Base-by-base conservation (phyloP, 2,888 invertebrate species). In the Pecten maximus region DNA sequence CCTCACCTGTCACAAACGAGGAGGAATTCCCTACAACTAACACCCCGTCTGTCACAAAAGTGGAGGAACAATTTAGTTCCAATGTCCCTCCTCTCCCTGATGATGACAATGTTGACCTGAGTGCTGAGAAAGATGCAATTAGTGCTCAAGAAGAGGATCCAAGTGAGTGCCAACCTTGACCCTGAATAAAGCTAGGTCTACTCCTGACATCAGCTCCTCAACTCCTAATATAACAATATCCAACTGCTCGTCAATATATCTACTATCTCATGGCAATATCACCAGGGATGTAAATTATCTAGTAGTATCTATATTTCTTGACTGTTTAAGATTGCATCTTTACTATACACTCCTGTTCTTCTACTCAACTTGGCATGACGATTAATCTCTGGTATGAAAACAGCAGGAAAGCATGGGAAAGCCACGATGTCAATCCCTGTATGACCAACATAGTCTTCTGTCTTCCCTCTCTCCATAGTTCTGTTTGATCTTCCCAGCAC, bases 71-170 rank as follows among this genome's bases (percentile, higher is more conserved):
- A 74, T 12, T 74, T 15, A 35, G 35, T 74, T 12, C 74, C 28
- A 74, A 0, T 74, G 74, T 74, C 74, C 74, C 74, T 74, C 28
- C 35, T 10, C 6, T 28, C 35, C 35, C 74, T 35, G 74, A 54
- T 35, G 74, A 54, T 3, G 54, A 54, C 54, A 54, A 23, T 19
- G 54, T 15, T 74, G 74, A 74, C 35, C 2, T n/a, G 23, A 23
- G 23, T n/a, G 60, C 74, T 28, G 74, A 74, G 74, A 74, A 74
- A 35, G 74, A 74, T 15, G 74, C 74, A 0, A 74, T 74, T 74
- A 74, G 74, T 28, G 74, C 74, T 35, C 74, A 74, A 28, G 74
- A 74, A 74, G 74, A 74, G 74, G 74, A 74, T 35, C 74, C 74
- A 1, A 74, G 74, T 74, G 74, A 74, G 74, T 74, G 35, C 10